Evolutionary conservation across 1,140 invertebrate species (phyloP).

Genomic region (Samia ricini): DNA sequence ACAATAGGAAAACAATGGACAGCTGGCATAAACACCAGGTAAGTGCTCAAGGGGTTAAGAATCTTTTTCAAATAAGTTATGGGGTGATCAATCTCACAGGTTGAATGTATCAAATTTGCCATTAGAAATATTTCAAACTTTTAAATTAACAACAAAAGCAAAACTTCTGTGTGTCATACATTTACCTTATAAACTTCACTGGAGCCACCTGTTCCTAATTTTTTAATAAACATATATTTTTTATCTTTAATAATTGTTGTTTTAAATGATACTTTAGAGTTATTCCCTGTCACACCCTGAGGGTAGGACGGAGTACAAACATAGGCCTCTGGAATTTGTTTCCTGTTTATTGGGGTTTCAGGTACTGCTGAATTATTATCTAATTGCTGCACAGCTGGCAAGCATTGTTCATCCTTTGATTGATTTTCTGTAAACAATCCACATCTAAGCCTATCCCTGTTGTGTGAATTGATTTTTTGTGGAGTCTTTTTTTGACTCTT

Average conservation of each 20-base stretch:
- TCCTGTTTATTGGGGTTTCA: conserved; percentile 55
- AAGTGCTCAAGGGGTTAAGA: too few relatives aligned
- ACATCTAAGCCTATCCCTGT: conserved; percentile 60
- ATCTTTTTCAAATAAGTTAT: too few relatives aligned
- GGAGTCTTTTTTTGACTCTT: conserved; percentile 55
- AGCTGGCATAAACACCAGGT: too few relatives aligned
- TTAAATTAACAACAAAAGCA: too few relatives aligned
- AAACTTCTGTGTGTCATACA: too few relatives aligned
- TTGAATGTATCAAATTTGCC: too few relatives aligned
- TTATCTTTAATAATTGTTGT: conserved; percentile 70
- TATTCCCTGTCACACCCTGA: conserved; percentile 45
- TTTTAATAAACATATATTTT: conserved; percentile 71
- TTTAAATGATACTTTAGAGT: conserved; percentile 63
- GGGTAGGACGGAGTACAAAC: conserved; percentile 60
- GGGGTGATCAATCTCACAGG: too few relatives aligned
- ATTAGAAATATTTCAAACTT: too few relatives aligned
- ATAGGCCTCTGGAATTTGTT: conserved; percentile 45
- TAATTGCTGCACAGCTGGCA: conserved; percentile 11
- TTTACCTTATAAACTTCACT: conserved; percentile 75
- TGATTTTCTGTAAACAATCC: conserved; percentile 53
- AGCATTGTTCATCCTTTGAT: conserved; percentile 20
- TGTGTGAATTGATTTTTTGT: conserved; percentile 36
- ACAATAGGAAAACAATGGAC: too few relatives aligned
- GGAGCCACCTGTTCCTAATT: conserved; percentile 69
- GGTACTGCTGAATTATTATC: conserved; percentile 33